These are phyloP conservation scores for Chymomyza caudatula DNA, from an alignment of 2,888 invertebrate genomes.

Conservation along the genomic window DNA sequence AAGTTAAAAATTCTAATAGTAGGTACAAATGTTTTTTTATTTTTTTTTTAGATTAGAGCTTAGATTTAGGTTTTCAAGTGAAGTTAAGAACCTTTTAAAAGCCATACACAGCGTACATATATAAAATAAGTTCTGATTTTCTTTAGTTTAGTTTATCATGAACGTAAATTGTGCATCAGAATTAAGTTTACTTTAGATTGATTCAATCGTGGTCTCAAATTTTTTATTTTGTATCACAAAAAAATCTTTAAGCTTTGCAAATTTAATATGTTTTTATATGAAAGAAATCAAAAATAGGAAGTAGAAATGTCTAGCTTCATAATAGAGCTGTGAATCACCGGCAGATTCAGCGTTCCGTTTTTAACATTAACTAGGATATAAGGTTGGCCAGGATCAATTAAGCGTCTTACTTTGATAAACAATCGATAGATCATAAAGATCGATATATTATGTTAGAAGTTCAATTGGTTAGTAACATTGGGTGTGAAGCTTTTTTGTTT, in stretches of 20 bases:
- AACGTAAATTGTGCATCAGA: background rate
- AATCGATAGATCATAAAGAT: too few species aligned
- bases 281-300: background rate
- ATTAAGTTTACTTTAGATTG: background rate
- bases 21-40: conserved; percentile 5
- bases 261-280: background rate
- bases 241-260: background rate
- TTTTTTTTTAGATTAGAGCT: background rate
- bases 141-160: background rate
- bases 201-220: background rate
- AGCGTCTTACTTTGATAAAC: too few species aligned
- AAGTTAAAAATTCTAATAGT: background rate
- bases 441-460: too few species aligned
- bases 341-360: too few species aligned
- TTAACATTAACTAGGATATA: too few species aligned
- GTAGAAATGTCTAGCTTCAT: too few species aligned
- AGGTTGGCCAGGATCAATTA: too few species aligned
- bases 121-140: background rate
- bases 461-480: too few species aligned
- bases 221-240: conserved; percentile 10
- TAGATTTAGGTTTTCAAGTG: background rate
- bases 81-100: background rate
- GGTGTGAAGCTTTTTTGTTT: too few species aligned
- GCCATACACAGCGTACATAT: background rate
- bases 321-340: too few species aligned